A percentile compares a stretch with the other conserved stretches of the same genome.
phyloP scores from a whole-genome alignment of 2,888 invertebrate species.

The Trichogramma dendrolimi region DNA sequence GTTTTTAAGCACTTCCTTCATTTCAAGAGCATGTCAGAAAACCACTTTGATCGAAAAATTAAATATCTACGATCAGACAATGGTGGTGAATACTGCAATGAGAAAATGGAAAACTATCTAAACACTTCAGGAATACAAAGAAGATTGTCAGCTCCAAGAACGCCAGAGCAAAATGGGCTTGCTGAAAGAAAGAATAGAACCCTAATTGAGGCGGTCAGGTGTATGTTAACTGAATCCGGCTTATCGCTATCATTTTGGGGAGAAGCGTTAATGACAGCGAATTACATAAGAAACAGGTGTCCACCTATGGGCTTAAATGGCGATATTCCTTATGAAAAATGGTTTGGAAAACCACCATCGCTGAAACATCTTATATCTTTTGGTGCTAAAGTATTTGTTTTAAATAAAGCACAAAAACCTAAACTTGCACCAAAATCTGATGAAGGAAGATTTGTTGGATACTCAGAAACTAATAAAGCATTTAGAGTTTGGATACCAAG shows the following conservation, averaged over 20 bases:
- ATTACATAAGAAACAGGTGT: conserved; percentile 28
- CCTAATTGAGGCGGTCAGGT: conserved; percentile 30
- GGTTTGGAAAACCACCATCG: conserved; percentile 3
- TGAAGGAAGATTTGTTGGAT: conserved; percentile 20
- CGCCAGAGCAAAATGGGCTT: conserved; percentile 33
- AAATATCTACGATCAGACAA: conserved; percentile 30
- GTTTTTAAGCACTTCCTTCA: conserved; percentile 16
- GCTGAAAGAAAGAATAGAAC: conserved; percentile 34
- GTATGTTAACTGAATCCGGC: conserved; percentile 30
- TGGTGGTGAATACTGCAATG: conserved; percentile 36
- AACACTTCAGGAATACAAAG: conserved; percentile 34
- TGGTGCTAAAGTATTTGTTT: conserved; percentile 4
- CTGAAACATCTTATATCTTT: conserved; percentile 2
- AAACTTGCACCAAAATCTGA: conserved; percentile 16
- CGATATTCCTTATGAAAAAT: not conserved
- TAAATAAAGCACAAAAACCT: conserved; percentile 8
- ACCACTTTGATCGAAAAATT: conserved; percentile 9
- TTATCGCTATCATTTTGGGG: conserved; percentile 31
- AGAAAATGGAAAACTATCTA: conserved; percentile 27
- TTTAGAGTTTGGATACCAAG: conserved; percentile 21
- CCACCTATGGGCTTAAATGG: conserved; percentile 1
- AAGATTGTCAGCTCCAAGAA: conserved; percentile 31
- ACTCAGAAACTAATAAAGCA: conserved; percentile 20
- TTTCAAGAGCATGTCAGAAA: conserved; percentile 9
- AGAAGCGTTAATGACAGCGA: conserved; percentile 32